A percentile compares a stretch with the other conserved stretches of the same genome.
These are phyloP conservation scores for Chymomyza costata DNA, from an alignment of 1,140 invertebrate genomes.

Conservation along the genomic window DNA sequence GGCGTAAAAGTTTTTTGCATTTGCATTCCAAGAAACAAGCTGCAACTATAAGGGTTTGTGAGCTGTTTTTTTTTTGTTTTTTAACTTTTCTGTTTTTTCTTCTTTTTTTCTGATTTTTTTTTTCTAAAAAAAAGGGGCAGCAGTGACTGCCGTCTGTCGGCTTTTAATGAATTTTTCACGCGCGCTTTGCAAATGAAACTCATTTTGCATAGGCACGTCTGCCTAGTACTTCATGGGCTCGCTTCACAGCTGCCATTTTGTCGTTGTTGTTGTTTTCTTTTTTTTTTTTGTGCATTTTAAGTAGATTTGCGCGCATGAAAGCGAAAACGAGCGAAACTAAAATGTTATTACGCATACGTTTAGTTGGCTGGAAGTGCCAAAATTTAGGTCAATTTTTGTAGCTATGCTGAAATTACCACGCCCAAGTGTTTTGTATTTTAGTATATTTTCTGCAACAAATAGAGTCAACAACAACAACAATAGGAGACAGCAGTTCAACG, in stretches of 20 bases:
- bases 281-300: slow-evolving; percentile 7
- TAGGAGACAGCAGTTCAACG: too few species aligned
- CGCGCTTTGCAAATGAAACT: slow-evolving; percentile 67
- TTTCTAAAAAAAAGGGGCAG: slow-evolving; percentile 18
- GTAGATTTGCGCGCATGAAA: slow-evolving; percentile 62
- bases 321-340: slow-evolving; percentile 70
- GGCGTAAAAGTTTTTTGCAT: slow-evolving; percentile 12
- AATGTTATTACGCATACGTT: slow-evolving; percentile 68
- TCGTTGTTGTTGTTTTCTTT: slow-evolving; percentile 30
- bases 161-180: slow-evolving; percentile 72
- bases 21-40: slow-evolving; percentile 53
- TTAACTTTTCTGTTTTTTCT: slow-evolving; percentile 19
- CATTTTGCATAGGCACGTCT: slow-evolving; percentile 70
- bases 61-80: too few species aligned
- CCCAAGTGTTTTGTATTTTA: slow-evolving; percentile 29
- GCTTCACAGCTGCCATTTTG: slow-evolving; percentile 8
- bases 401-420: slow-evolving; percentile 9
- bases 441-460: neutral
- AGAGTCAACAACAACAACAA: too few species aligned
- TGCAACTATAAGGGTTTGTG: slow-evolving; percentile 46
- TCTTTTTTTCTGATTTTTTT: slow-evolving; percentile 6
- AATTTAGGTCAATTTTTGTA: slow-evolving; percentile 58
- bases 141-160: slow-evolving; percentile 30
- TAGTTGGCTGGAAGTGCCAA: slow-evolving; percentile 33
- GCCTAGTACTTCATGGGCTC: slow-evolving; percentile 14